phyloP scores from a whole-genome alignment of 1,140 invertebrate species.

The Drosophila ohnishii region DNA sequence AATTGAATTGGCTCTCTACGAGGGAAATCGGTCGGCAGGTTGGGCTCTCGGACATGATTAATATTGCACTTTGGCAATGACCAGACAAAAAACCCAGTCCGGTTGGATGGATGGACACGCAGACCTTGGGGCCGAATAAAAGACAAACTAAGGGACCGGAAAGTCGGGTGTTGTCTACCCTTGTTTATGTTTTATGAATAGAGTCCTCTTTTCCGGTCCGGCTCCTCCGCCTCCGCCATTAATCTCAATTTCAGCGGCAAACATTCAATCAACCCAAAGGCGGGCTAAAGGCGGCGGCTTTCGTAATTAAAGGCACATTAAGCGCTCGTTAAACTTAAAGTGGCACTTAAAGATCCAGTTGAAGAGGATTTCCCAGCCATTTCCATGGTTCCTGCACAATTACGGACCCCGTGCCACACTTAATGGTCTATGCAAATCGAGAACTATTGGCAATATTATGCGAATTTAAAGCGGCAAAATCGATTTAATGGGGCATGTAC shows the following conservation, averaged over 20 bases:
- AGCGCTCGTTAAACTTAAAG: conserved; percentile 75
- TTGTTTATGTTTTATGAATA: conserved; percentile 67
- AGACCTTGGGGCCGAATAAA: not conserved
- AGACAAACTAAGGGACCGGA: conserved; percentile 17
- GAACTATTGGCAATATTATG: conserved; percentile 38
- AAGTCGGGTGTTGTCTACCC: conserved; percentile 14
- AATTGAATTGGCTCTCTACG: conserved; percentile 59
- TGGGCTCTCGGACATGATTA: conserved; percentile 33
- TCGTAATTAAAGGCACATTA: conserved; percentile 75
- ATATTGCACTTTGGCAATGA: conserved; percentile 43
- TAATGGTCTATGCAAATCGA: conserved; percentile 37
- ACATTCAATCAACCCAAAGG: conserved; percentile 69
- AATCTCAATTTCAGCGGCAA: conserved; percentile 70
- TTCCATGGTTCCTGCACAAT: conserved; percentile 14
- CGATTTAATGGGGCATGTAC: conserved; percentile 21
- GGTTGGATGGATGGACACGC: not conserved
- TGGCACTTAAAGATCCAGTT: conserved; percentile 44
- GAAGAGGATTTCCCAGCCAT: conserved; percentile 3
- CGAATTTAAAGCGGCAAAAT: conserved; percentile 11
- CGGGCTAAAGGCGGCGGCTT: conserved; percentile 25
- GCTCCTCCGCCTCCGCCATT: conserved; percentile 39
- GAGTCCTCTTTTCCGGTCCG: conserved; percentile 27
- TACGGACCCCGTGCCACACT: conserved; percentile 12
- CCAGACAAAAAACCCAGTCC: conserved; percentile 15
- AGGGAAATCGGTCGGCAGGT: not conserved